Evolutionary conservation across 2,797 vertebrate species (phyloP).

Genomic region (Alca torda): DNA sequence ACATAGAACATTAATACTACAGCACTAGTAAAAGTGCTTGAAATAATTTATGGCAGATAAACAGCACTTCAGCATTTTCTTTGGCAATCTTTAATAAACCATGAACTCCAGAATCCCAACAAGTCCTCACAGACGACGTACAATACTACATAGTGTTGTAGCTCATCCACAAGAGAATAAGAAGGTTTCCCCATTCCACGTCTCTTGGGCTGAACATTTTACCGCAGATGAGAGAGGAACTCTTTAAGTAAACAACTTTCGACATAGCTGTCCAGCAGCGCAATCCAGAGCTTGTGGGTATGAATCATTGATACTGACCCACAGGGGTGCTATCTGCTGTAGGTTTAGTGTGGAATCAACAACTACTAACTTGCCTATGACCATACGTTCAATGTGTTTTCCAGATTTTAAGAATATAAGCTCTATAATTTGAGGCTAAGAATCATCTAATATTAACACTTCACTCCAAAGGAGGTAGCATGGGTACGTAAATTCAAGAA

Average conservation of each 20-base stretch:
- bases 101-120: constrained; percentile 46
- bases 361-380: not conserved
- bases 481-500: not conserved
- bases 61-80: constrained; percentile 52
- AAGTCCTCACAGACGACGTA: constrained; percentile 29
- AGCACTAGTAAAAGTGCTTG: constrained; percentile 37
- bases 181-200: not conserved
- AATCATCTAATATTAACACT: not conserved
- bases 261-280: not conserved
- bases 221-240: constrained; percentile 4
- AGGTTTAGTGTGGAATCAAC: not conserved
- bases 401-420: not conserved
- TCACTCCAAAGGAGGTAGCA: not conserved
- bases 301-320: not conserved
- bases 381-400: not conserved
- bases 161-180: not conserved
- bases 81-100: constrained; percentile 66
- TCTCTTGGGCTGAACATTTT: constrained; percentile 37
- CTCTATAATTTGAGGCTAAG: not conserved
- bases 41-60: constrained; percentile 70
- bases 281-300: not conserved
- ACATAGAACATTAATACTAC: constrained; percentile 50
- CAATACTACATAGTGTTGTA: not conserved
- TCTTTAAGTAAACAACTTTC: constrained; percentile 16
- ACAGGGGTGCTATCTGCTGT: not conserved